Base-by-base conservation (phyloP, 2,113 vertebrate species). In the Hippocampus zosterae region DNA sequence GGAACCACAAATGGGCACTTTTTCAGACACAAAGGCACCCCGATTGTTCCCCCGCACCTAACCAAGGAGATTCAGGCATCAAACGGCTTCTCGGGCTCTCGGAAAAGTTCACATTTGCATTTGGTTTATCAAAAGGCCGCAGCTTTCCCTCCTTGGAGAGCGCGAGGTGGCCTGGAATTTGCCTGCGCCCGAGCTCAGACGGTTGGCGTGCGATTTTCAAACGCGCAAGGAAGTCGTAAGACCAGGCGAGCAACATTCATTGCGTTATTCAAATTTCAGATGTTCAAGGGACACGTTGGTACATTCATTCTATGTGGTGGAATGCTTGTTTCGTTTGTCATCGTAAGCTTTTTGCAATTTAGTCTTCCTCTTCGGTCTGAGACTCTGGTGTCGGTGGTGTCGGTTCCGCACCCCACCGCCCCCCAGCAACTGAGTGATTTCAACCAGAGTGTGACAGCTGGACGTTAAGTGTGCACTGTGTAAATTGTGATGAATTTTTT, bases 101-200 rank as follows among this genome's bases (percentile, higher is more conserved):
- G 84, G 81, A 75, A 90, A 91, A 89, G 91, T 90, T 90, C 85
- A 90, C 86, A 90, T 91, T 91, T 88, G 84, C 88, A 92, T 91
- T 85, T 81, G 69, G 69, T 64, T 78, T 73, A 70, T 42, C 71
- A 56, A 64, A 56, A 59, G 63, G 46, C 25, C 70, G 74, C 69
- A 71, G 75, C 69, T 59, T 59, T 57, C 13, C 56, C 44, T 77
- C 41, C 67, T 46, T 41, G 41, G 53, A 62, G 48, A 74, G 66
- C 10, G 66, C 41, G 46, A 56, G 19, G 16, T 27, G 68, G 72
- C 66, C 9, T 73, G 0, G 72, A 61, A 63, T 42, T 65, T 46
- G 52, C 18, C 52, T 18, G 21, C 50, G 41, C 69, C 67, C 44
- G 62, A 50, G 19, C 23, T 16, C 10, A 1, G 27, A 53, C 55